Evolutionary conservation across 2,797 vertebrate genomes (phyloP).

Genomic region (Salarias fasciatus): DNA sequence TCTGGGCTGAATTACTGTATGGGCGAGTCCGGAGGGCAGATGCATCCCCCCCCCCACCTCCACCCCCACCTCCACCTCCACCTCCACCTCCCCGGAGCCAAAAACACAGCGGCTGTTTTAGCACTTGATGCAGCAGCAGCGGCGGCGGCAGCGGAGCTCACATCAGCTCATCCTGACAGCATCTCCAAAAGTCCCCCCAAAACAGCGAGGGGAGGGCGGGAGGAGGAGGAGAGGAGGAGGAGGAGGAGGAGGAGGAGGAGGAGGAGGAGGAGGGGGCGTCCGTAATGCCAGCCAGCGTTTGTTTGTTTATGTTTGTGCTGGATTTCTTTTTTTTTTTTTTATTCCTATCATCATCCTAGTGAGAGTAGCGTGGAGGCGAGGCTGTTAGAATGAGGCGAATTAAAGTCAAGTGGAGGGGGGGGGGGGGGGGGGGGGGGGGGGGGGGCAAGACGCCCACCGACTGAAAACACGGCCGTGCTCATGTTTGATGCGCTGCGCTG

Average conservation of each 20-base stretch:
- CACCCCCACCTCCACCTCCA: too few relatives aligned
- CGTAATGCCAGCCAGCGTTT: constrained; percentile 35
- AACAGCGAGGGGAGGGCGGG: constrained; percentile 20
- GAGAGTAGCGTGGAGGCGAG: constrained; percentile 70
- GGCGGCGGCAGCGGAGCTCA: too few relatives aligned
- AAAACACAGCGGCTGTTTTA: constrained; percentile 69
- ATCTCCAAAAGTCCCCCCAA: constrained; percentile 47
- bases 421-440: constrained; percentile 49
- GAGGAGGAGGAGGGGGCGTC: constrained; percentile 5
- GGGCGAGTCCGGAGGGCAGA: constrained; percentile 76
- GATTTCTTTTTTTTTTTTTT: background rate
- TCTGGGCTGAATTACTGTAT: constrained; percentile 56
- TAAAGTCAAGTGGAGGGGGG: constrained; percentile 69
- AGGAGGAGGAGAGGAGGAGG: constrained; percentile 25
- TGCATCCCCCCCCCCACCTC: constrained; percentile 62
- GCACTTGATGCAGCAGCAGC: constrained; percentile 60
- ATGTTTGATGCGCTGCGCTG: constrained; percentile 58
- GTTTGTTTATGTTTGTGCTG: constrained; percentile 28
- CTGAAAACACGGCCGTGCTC: constrained; percentile 53
- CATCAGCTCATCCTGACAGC: constrained; percentile 74
- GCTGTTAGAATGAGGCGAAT: constrained; percentile 64
- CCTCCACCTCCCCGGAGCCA: too few relatives aligned
- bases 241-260: constrained; percentile 12
- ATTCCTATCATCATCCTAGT: constrained; percentile 2
- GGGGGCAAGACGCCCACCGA: constrained; percentile 61